Evolutionary conservation across 2,113 vertebrate genomes (phyloP).

Genomic region (Stercorarius parasiticus): DNA sequence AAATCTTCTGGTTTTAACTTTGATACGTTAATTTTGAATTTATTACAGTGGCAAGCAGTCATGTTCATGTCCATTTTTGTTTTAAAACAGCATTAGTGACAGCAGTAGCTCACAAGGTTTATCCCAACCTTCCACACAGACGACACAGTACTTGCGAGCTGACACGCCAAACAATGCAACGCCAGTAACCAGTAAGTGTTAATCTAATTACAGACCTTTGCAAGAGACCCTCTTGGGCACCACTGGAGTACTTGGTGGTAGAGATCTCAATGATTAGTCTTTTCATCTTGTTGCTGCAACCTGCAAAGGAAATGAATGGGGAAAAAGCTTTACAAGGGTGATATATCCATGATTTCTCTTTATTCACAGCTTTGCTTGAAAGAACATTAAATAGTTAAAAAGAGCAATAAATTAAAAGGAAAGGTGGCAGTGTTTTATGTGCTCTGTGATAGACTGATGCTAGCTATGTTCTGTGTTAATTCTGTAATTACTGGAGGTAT

Average conservation of each 20-base stretch:
- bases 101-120: constrained; percentile 97
- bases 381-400: not conserved
- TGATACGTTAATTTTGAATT: fast-evolving
- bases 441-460: not conserved
- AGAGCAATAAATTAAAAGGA: not conserved
- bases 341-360: not conserved
- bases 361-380: not conserved
- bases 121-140: constrained; percentile 97
- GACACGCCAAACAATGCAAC: constrained; percentile 98
- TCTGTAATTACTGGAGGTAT: not conserved
- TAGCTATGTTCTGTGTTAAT: not conserved
- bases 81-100: constrained; percentile 86
- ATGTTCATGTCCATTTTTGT: not conserved
- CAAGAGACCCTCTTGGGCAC: not conserved
- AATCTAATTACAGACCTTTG: constrained; percentile 54
- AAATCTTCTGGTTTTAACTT: not conserved
- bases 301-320: not conserved
- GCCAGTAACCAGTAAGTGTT: constrained; percentile 94
- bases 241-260: not conserved
- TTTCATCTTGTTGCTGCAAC: not conserved
- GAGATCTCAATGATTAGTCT: no score
- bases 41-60: not conserved
- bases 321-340: not conserved
- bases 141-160: constrained; percentile 96
- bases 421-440: not conserved